Evolutionary conservation across 2,113 vertebrate species (phyloP), one percentile per base, ranked within the genome.

Genomic region (Chionomys nivalis): DNA sequence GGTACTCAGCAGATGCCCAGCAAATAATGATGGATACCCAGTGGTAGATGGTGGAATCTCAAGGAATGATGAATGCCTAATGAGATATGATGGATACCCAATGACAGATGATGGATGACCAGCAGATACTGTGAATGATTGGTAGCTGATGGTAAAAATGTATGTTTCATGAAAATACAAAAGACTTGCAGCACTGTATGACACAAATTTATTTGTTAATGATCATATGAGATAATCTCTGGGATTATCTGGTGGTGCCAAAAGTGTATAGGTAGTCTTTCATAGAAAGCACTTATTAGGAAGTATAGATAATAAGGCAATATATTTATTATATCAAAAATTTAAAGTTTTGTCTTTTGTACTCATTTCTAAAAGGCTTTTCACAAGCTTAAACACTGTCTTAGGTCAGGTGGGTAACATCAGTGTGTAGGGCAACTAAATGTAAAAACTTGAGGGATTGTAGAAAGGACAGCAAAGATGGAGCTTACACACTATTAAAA

Each of bases 1-100:
- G 77, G 94, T 97, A 97, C 96, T 97, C 96, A 97, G n/a, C 85
- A 93, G 94, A 93, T 94, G 95, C 75, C 88, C 92, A 96, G 96
- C 94, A 70, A 93, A 96, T 94, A 90, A 94, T 97, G 95, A 91
- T 76, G 81, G 42, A 65, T 89, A 58, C 49, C 42, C 90, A 96
- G 23, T 81, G 73, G 83, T 23, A 31, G 68, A 90, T 87, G 88
- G 87, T 92, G 75, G 23, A 81, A 63, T 89, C 39, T 11, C 73
- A 93, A 65, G 33, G 85, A 58, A 58, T 88, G 47, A 85, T 52
- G 28, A 70, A 49, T 49, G 1, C 52, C 39, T 58, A 85, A 26
- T 75, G 42, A 61, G 19, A 47, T 7, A 61, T 63, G 44, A 93
- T 66, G 55, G 16, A 76, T 49, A 36, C 9, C 16, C 26, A 87